Base-by-base conservation (phyloP, 2,797 vertebrate species). In the Intellagama lesueurii region DNA sequence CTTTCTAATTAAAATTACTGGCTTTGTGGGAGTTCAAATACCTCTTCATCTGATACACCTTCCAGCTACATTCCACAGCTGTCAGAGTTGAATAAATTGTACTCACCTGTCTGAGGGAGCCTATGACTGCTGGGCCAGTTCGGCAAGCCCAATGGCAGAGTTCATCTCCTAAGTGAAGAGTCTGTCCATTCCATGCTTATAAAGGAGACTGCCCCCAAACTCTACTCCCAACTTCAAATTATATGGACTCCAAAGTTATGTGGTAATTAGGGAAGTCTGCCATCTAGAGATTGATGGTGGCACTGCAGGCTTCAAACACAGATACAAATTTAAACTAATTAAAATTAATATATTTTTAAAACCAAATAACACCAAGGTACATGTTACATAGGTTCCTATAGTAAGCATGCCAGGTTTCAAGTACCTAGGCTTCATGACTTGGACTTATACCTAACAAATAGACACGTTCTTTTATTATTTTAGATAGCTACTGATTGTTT, bases 111-210 rank as follows among this genome's bases (percentile, higher is more conserved):
- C 28, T n/a, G 12, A 14, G 5, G 26, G 28, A n/a, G 24, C 2
- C 69, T 11, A n/a, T 11, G 11, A 14, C 17, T 64, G 60, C 60
- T 64, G 60, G 60, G 4, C 4, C 60, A 64, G 14, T 22, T 64
- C 12, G 5, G 4, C 3, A 4, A 11, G 8, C 2, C 28, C 3
- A n/a, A 30, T n/a, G 2, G 28, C 8, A 30, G 7, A n/a, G 69
- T n/a, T n/a, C 28, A 72, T 30, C 28, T 11, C 69, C 69, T 72
- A 12, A 11, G 69, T 19, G 68, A 69, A 19, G 5, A 69, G 24
- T 28, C 68, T 69, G 22, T 1, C 68, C 68, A 69, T 9, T 7
- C 68, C 7, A 69, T 69, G 26, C 68, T 1, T 9, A 56, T 56
- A 56, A 56, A 56, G 52, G 52, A 56, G 52, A 56, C 68, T 69